Base-by-base conservation (phyloP, 2,888 invertebrate species). In the Vannuccia rotundouncinata region DNA sequence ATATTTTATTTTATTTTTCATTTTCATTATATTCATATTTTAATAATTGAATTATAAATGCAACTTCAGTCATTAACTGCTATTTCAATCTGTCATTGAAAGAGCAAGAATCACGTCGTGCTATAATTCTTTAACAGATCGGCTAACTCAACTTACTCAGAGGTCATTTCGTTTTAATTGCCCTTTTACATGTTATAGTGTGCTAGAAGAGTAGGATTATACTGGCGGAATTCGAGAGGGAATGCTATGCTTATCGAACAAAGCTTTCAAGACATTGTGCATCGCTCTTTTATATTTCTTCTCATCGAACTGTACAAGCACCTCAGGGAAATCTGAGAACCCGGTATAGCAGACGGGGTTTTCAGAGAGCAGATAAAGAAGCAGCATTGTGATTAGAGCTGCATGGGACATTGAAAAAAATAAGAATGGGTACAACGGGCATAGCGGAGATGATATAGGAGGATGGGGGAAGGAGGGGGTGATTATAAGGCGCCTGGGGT, bases 281-380 rank as follows among this genome's bases (percentile, higher is more conserved):
- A 66, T 66, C 10, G 25, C 25, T 5, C 45, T 5, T 22, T n/a
- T 45, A 45, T 45, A 13, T 45, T 45, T 17, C 45, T 17, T 13
- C 17, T 17, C 45, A 45, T 45, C 45, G 45, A 45, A 45, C 45
- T 45, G 45, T 45, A 45, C 45, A 66, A 22, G 66, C 66, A 66
- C 66, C 66, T 66, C 66, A 66, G 66, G 66, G 66, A 66, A 66
- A 66, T 66, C 66, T 66, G 66, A 66, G 66, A 66, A 66, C 45
- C 45, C 45, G 45, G 45, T 45, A 45, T 17, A 45, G 10, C 10
- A 45, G 45, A 45, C 45, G 45, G 45, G 45, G 45, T 17, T 45
- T 45, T 45, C 45, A 45, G 45, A n/a, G n/a, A 45, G 45, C 17
- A 45, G 45, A 45, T 45, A 45, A 45, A 45, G 45, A 45, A 45